A percentile compares a stretch with the other conserved stretches of the same genome.
phyloP scores from a whole-genome alignment of 2,888 invertebrate genomes.

The Drosophila antonietae region DNA sequence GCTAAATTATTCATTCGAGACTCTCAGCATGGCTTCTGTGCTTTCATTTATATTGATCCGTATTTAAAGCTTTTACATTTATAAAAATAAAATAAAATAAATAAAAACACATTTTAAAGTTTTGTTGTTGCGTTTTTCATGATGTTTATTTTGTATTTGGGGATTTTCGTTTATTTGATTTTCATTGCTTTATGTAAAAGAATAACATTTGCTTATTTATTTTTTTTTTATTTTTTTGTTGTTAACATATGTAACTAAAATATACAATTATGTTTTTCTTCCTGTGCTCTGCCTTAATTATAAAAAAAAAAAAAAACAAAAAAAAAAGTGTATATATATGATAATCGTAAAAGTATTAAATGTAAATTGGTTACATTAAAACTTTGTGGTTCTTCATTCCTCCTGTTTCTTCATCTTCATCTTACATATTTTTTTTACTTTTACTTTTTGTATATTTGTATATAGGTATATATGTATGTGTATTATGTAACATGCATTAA shows the following conservation, averaged over 20 bases:
- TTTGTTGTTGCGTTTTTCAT: constrained; percentile 31
- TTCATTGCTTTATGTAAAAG: constrained; percentile 55
- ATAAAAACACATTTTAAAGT: background rate
- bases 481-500: constrained; percentile 63
- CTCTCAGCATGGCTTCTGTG: no score
- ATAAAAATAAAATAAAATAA: no score
- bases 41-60: no score
- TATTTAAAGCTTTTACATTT: no score
- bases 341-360: constrained; percentile 38
- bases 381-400: constrained; percentile 29
- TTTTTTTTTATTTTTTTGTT: background rate
- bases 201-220: constrained; percentile 44
- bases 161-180: constrained; percentile 51
- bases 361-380: constrained; percentile 47
- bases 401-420: constrained; percentile 1
- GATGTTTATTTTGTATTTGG: constrained; percentile 57
- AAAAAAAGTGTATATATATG: constrained; percentile 29
- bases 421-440: constrained; percentile 11
- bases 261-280: constrained; percentile 66
- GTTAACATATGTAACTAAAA: constrained; percentile 61
- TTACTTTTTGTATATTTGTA: constrained; percentile 41
- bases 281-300: constrained; percentile 68
- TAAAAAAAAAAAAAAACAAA: constrained; percentile 39
- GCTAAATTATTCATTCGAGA: no score
- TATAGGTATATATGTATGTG: constrained; percentile 34